Conservation (phyloP, 64 coral and sea anemone genomes). For the Actinia tenebrosa region DNA sequence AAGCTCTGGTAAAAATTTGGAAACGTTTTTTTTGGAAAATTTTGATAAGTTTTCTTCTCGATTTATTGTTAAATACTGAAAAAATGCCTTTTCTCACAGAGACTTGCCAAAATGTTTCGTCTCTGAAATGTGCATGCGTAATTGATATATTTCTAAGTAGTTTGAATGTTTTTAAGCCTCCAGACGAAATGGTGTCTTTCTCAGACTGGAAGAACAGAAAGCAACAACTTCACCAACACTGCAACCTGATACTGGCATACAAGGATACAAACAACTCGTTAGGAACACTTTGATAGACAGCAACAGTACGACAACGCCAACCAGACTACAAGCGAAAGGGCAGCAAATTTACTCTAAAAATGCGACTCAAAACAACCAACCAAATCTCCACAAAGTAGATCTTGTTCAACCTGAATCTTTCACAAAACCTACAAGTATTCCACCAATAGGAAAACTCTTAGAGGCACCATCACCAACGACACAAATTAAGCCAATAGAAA, state of each 20-base stretch:
- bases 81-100: too few relatives aligned
- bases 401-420: conserved; percentile 43
- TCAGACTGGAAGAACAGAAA: background rate
- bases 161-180: background rate
- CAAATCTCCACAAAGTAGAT: background rate
- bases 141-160: background rate
- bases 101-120: too few relatives aligned
- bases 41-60: too few relatives aligned
- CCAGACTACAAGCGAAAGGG: background rate
- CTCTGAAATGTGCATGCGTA: too few relatives aligned
- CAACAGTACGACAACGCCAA: background rate
- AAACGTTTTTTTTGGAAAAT: too few relatives aligned
- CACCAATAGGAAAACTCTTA: conserved; percentile 39
- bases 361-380: background rate
- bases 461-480: conserved; percentile 22
- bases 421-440: conserved; percentile 43
- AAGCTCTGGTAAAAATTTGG: too few relatives aligned
- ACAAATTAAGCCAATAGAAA: conserved; percentile 58
- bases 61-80: too few relatives aligned
- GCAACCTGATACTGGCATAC: background rate
- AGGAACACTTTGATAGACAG: background rate
- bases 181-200: background rate
- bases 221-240: background rate
- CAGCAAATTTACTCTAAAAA: background rate
- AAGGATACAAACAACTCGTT: background rate